A percentile compares a stretch with the other conserved stretches of the same genome.
These are phyloP conservation scores for Champsocephalus esox DNA, from an alignment of 2,797 vertebrate genomes.

Conservation along the genomic window DNA sequence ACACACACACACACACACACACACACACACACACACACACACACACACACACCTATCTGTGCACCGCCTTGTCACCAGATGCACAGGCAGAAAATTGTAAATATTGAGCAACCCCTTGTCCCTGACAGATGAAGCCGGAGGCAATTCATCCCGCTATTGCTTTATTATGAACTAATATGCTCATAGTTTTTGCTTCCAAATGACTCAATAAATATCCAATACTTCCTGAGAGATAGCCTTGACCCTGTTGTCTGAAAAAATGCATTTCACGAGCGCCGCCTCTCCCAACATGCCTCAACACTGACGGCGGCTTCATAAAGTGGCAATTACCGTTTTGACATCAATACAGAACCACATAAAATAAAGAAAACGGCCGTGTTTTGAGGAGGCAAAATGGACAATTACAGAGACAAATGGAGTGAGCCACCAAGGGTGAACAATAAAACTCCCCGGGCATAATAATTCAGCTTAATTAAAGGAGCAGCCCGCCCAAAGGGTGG, in stretches of 20 bases:
- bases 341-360: conserved; percentile 64
- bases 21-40: neutral
- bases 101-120: conserved; percentile 70
- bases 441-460: conserved; percentile 64
- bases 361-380: conserved; percentile 30
- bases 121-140: conserved; percentile 62
- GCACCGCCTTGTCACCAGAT: conserved; percentile 29
- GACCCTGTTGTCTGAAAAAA: conserved; percentile 72
- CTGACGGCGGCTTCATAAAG: conserved; percentile 76
- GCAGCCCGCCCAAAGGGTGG: conserved; percentile 47
- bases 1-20: conserved; percentile 6
- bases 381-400: conserved; percentile 66
- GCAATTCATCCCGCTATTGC: conserved; percentile 69
- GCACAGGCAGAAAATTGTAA: conserved; percentile 62
- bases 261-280: conserved; percentile 38
- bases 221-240: conserved; percentile 73
- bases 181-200: conserved; percentile 76
- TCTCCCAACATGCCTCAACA: conserved; percentile 63
- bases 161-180: conserved; percentile 81
- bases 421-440: conserved; percentile 55
- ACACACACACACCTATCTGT: conserved; percentile 32
- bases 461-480: conserved; percentile 79
- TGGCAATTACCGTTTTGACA: conserved; percentile 83
- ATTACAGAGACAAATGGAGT: conserved; percentile 76
- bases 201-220: conserved; percentile 82